phyloP scores from a whole-genome alignment of 2,888 invertebrate species.

The Caenorhabditis sp. region DNA sequence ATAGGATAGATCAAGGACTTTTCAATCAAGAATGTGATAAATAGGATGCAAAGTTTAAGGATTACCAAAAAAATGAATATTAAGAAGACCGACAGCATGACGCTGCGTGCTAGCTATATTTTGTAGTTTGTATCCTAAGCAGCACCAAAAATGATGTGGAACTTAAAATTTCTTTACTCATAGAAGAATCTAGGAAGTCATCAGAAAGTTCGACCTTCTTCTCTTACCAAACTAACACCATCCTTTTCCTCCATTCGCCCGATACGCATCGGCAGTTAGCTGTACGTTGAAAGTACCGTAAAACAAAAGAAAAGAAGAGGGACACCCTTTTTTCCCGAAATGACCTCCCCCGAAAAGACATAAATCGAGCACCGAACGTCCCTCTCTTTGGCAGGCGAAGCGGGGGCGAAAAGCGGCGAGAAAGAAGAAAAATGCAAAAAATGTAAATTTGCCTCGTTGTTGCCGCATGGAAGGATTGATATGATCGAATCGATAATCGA shows the following conservation, averaged over 20 bases:
- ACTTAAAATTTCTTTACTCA: no score
- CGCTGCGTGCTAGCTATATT: no score
- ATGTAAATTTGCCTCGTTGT: neutral
- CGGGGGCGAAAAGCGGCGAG: neutral
- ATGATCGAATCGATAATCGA: conserved; percentile 7
- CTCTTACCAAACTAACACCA: neutral
- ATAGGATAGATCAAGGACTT: neutral
- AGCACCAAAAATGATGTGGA: no score
- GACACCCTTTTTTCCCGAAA: neutral
- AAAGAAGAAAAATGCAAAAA: neutral
- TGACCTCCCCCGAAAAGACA: conserved; percentile 6
- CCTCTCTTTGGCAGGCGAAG: neutral
- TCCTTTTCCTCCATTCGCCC: no score
- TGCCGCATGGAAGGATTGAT: no score
- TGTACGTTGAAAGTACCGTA: neutral
- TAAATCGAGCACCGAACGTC: neutral
- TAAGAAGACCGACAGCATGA: no score
- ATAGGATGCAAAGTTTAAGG: no score
- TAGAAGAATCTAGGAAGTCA: neutral
- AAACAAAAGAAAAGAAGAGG: neutral
- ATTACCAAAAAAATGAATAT: no score
- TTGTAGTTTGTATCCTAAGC: no score
- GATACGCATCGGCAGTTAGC: neutral
- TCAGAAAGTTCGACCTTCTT: neutral
- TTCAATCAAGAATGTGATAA: neutral